Conservation (phyloP, 2,797 vertebrate species). For the Tenualosa thibaudeaui region DNA sequence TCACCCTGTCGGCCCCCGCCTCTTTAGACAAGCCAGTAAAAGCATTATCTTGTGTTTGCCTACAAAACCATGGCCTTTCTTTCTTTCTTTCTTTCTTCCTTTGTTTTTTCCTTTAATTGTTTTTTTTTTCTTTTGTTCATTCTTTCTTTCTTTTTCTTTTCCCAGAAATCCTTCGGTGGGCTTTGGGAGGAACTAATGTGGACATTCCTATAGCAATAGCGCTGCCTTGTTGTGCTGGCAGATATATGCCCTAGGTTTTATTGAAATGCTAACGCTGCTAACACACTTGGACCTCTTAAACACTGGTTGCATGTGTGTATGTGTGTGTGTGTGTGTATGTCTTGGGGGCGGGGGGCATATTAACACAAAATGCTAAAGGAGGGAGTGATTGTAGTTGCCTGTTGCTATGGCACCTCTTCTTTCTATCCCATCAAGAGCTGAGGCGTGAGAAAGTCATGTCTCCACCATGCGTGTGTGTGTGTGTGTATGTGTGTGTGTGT, state of each 20-base stretch:
- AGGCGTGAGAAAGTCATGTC: slow-evolving; percentile 60
- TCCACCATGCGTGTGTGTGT: slow-evolving; percentile 49
- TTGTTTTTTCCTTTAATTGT: neutral
- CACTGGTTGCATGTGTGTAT: too few species aligned
- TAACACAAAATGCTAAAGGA: too few species aligned
- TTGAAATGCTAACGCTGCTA: too few species aligned
- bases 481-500: slow-evolving; percentile 32
- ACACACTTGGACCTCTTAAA: too few species aligned
- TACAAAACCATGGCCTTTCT: too few species aligned
- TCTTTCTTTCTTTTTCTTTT: slow-evolving; percentile 33
- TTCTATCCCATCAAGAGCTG: slow-evolving; percentile 28
- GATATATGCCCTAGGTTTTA: slow-evolving; percentile 9
- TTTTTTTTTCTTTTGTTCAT: too few species aligned
- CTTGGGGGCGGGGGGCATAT: neutral
- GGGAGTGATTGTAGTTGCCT: slow-evolving; percentile 35
- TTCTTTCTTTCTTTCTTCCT: too few species aligned
- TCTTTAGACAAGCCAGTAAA: slow-evolving; percentile 55
- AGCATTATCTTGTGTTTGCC: slow-evolving; percentile 47
- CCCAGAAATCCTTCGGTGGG: slow-evolving; percentile 62
- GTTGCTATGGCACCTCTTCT: slow-evolving; percentile 39
- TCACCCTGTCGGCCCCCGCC: too few species aligned
- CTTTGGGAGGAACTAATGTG: slow-evolving; percentile 34
- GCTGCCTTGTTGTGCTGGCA: neutral
- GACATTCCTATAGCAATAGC: slow-evolving; percentile 69
- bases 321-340: too few species aligned